Conservation (phyloP, 37 sponge, comb jelly and placozoan genomes). For the Beroe forskalii region DNA sequence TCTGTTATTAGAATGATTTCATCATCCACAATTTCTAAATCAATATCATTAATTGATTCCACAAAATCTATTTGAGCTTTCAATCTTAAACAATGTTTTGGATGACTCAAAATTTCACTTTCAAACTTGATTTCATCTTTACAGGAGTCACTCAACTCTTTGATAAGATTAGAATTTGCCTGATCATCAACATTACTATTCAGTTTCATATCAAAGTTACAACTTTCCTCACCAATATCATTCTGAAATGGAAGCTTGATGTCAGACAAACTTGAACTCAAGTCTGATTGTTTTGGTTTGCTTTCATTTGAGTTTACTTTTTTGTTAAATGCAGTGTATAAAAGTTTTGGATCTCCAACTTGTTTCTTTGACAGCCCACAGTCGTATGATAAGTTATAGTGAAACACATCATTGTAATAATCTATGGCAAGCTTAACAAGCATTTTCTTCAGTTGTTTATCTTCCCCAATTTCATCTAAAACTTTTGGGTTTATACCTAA, state of each 20-base stretch:
- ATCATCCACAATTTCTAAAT: conserved; percentile 28
- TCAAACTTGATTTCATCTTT: not conserved
- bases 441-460: conserved; percentile 54
- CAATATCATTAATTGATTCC: conserved; percentile 36
- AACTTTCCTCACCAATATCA: not conserved
- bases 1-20: conserved; percentile 1
- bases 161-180: not conserved
- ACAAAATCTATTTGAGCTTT: conserved; percentile 45
- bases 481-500: conserved; percentile 63
- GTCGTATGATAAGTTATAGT: conserved; percentile 26
- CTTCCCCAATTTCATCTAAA: conserved; percentile 41
- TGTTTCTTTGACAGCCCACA: conserved; percentile 44
- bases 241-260: conserved; percentile 2
- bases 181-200: not conserved
- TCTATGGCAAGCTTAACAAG: conserved; percentile 33
- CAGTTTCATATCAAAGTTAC: not conserved
- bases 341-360: not conserved
- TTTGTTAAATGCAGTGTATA: not conserved
- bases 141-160: not conserved
- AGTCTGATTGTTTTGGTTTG: not conserved
- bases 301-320: not conserved
- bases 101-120: not conserved
- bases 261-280: not conserved
- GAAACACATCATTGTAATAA: conserved; percentile 15
- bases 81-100: conserved; percentile 7